Evolutionary conservation across 2,797 vertebrate species (phyloP).

Genomic region (Oreortyx pictus): DNA sequence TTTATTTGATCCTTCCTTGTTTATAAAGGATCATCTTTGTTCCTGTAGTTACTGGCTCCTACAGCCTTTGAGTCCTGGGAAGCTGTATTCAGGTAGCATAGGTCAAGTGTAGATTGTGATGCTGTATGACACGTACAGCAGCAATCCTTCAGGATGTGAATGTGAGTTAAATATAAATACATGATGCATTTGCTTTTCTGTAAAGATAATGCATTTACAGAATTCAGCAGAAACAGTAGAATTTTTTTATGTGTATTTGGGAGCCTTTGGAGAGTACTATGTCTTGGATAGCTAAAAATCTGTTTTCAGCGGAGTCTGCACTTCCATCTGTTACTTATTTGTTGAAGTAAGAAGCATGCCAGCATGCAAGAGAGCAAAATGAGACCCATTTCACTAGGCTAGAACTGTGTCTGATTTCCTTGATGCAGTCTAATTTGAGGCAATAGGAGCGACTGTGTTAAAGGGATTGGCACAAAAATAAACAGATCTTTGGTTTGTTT

Average conservation of each 20-base stretch:
- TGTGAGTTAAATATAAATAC: constrained; percentile 24
- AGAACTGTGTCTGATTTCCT: neutral
- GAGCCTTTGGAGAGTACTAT: neutral
- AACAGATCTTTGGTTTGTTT: neutral
- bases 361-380: neutral
- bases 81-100: neutral
- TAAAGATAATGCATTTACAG: constrained; percentile 6
- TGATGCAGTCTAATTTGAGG: neutral
- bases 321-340: constrained; percentile 22
- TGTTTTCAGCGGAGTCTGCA: neutral
- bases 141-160: neutral
- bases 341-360: neutral
- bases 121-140: neutral
- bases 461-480: neutral
- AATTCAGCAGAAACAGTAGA: neutral
- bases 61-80: neutral
- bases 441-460: neutral
- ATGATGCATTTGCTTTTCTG: neutral
- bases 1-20: neutral
- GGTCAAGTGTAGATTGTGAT: neutral
- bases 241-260: neutral
- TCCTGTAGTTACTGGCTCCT: neutral
- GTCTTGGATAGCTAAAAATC: constrained; percentile 8
- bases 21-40: neutral
- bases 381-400: neutral